These are phyloP conservation scores for Knipowitschia caucasica DNA, from an alignment of 2,797 vertebrate genomes.

Conservation along the genomic window DNA sequence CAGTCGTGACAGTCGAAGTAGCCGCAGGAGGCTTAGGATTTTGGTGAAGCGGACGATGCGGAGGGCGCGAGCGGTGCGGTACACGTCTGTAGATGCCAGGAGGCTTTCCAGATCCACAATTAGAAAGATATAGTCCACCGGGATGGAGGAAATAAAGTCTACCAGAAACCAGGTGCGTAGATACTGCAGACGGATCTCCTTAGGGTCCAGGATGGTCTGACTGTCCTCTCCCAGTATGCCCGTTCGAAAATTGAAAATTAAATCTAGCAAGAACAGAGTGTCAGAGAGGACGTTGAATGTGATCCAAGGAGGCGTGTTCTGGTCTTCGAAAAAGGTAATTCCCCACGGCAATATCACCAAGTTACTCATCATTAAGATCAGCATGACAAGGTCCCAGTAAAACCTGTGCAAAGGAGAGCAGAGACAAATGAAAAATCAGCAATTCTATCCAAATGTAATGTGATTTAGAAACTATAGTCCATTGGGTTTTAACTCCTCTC, in stretches of 20 bases:
- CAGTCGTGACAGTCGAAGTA: slow-evolving; percentile 89
- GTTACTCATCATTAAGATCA: slow-evolving; percentile 97
- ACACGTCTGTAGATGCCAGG: slow-evolving; percentile 90
- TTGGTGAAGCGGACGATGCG: slow-evolving; percentile 96
- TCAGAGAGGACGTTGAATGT: slow-evolving; percentile 94
- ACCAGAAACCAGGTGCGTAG: slow-evolving; percentile 93
- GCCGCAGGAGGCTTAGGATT: slow-evolving; percentile 89
- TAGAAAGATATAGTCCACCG: slow-evolving; percentile 96
- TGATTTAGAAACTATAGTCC: too few species aligned
- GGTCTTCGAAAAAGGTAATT: slow-evolving; percentile 97
- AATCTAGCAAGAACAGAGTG: slow-evolving; percentile 93
- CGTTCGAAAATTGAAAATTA: slow-evolving; percentile 94
- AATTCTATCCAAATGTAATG: background rate
- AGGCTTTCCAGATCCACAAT: slow-evolving; percentile 85
- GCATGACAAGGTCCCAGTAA: slow-evolving; percentile 97
- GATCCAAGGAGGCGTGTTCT: slow-evolving; percentile 92
- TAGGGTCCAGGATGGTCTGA: slow-evolving; percentile 91
- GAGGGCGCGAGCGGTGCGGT: slow-evolving; percentile 91
- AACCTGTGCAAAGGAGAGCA: slow-evolving; percentile 77
- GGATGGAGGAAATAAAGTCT: slow-evolving; percentile 95
- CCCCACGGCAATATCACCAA: slow-evolving; percentile 95
- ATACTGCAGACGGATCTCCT: slow-evolving; percentile 86
- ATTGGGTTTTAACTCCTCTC: background rate
- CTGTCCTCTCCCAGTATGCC: slow-evolving; percentile 91
- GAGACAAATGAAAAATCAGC: background rate